These are phyloP conservation scores for Cyprinodon variegatus DNA, from an alignment of 2,113 vertebrate genomes.

Conservation along the genomic window DNA sequence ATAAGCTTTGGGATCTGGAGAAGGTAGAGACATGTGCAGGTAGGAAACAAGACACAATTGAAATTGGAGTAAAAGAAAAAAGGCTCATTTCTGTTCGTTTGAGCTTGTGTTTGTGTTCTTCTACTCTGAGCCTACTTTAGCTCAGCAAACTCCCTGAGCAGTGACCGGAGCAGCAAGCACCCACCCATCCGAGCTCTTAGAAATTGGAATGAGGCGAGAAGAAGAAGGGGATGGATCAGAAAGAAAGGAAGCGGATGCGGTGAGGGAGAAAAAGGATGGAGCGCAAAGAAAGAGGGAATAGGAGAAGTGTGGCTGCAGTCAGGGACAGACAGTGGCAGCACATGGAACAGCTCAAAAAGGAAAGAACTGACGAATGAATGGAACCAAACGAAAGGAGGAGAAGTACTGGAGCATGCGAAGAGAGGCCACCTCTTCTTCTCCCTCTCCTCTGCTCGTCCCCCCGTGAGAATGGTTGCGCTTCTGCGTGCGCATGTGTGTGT, in stretches of 20 bases:
- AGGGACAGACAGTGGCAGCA: constrained; percentile 42
- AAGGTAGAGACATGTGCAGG: constrained; percentile 67
- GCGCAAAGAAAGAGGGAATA: constrained; percentile 71
- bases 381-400: constrained; percentile 78
- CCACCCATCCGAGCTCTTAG: constrained; percentile 60
- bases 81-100: constrained; percentile 41
- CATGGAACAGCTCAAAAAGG: constrained; percentile 68
- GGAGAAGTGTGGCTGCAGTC: constrained; percentile 52
- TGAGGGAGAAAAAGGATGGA: constrained; percentile 70
- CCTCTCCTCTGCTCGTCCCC: constrained; percentile 48
- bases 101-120: constrained; percentile 42
- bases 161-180: constrained; percentile 62
- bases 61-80: constrained; percentile 74
- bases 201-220: constrained; percentile 64
- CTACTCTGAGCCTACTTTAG: constrained; percentile 58
- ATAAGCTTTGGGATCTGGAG: constrained; percentile 75
- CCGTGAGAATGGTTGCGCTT: constrained; percentile 60
- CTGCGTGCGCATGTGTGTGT: constrained; percentile 59
- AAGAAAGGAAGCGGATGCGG: constrained; percentile 66
- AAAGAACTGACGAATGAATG: constrained; percentile 73
- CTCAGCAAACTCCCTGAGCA: constrained; percentile 70
- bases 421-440: constrained; percentile 70
- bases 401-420: constrained; percentile 74
- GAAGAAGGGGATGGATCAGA: constrained; percentile 67
- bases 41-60: constrained; percentile 72